Evolutionary conservation across 2,888 invertebrate species (phyloP).

Genomic region (Thysanoteuthis rhombus): DNA sequence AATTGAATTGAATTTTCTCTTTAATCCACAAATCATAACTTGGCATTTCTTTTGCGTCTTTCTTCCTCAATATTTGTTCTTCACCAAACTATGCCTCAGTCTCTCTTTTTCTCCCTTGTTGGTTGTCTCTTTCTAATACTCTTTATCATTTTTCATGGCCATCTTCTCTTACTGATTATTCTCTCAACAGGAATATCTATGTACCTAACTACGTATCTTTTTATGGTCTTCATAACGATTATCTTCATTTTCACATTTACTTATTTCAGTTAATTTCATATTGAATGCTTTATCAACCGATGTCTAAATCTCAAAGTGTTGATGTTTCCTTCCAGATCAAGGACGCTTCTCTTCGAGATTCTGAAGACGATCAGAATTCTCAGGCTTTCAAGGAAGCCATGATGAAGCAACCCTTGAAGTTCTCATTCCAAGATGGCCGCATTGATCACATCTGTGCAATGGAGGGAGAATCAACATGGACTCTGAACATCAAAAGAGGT

Average conservation of each 20-base stretch:
- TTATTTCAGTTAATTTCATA: background rate
- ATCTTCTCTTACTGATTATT: too few species aligned
- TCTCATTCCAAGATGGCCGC: constrained; percentile 82
- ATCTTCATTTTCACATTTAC: background rate
- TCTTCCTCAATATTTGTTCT: too few species aligned
- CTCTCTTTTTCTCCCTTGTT: too few species aligned
- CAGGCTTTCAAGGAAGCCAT: background rate
- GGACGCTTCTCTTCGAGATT: background rate
- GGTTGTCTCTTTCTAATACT: too few species aligned
- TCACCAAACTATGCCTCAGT: too few species aligned
- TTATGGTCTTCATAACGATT: background rate
- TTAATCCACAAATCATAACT: too few species aligned
- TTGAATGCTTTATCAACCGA: background rate
- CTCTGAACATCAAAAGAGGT: constrained; percentile 90
- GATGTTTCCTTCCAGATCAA: background rate
- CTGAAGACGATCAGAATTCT: background rate
- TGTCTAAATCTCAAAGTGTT: background rate
- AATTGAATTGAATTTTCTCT: too few species aligned
- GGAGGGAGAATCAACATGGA: constrained; percentile 81
- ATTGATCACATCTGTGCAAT: constrained; percentile 82
- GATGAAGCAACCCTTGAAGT: constrained; percentile 74
- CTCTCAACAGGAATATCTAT: too few species aligned
- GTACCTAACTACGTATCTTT: too few species aligned
- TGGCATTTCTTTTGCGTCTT: too few species aligned
- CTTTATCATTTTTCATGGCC: too few species aligned